A percentile compares a stretch with the other conserved stretches of the same genome.
These are phyloP conservation scores for Scolopax rusticola DNA, from an alignment of 2,797 vertebrate species.

Conservation along the genomic window DNA sequence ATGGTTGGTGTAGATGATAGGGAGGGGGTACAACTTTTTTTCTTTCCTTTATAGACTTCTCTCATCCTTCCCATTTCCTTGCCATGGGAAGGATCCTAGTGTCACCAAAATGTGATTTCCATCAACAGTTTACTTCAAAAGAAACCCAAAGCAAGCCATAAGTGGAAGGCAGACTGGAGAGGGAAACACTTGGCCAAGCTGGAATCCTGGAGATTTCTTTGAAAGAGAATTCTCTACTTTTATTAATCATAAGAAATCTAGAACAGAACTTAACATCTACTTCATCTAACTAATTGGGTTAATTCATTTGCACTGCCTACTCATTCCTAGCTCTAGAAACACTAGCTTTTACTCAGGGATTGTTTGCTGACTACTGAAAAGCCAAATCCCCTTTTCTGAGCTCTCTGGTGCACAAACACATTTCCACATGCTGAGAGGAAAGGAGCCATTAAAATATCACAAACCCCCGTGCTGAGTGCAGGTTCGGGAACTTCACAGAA, in stretches of 20 bases:
- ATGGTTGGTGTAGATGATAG: background rate
- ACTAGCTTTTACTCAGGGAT: background rate
- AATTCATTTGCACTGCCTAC: background rate
- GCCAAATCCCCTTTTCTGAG: background rate
- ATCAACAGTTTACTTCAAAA: background rate
- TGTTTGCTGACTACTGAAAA: background rate
- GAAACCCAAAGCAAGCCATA: background rate
- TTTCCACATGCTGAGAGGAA: background rate
- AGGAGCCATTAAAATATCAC: slow-evolving; percentile 1
- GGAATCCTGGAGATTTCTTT: background rate
- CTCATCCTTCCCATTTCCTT: background rate
- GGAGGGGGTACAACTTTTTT: background rate
- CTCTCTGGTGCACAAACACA: background rate
- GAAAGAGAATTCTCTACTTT: background rate
- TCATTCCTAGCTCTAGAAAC: background rate
- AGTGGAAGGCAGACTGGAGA: background rate
- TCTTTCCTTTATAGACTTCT: background rate
- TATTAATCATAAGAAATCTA: background rate
- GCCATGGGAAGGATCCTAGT: background rate
- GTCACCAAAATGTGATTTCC: background rate
- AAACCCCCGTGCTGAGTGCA: background rate
- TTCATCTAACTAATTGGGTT: background rate
- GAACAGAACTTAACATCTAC: background rate
- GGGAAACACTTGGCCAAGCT: background rate
- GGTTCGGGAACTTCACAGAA: background rate